Evolutionary conservation across 2,888 invertebrate species (phyloP).

Genomic region (Imbricaverruca yamaguchii): DNA sequence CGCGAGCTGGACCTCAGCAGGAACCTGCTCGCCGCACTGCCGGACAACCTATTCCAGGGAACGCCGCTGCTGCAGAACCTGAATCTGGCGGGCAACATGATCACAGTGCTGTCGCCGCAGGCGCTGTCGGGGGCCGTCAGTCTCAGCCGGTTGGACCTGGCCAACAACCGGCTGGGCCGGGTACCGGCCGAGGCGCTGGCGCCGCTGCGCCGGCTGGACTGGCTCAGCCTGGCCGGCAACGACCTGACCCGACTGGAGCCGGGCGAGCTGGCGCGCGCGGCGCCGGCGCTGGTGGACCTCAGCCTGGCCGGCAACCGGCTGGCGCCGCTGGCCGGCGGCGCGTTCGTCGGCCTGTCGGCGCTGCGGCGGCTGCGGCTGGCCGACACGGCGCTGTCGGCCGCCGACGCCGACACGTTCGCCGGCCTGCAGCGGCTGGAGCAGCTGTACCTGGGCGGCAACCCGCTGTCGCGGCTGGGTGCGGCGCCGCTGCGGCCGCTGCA

Average conservation of each 20-base stretch:
- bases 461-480: slow-evolving; percentile 60
- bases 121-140: slow-evolving; percentile 34
- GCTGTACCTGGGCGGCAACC: slow-evolving; percentile 70
- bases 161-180: slow-evolving; percentile 53
- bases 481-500: slow-evolving; percentile 77
- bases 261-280: slow-evolving; percentile 59
- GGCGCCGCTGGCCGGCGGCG: slow-evolving; percentile 58
- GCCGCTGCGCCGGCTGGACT: slow-evolving; percentile 54
- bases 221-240: slow-evolving; percentile 69
- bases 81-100: neutral
- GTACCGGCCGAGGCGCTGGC: slow-evolving; percentile 37
- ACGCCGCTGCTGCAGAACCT: neutral
- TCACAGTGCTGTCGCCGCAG: neutral
- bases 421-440: slow-evolving; percentile 67
- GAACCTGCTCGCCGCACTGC: slow-evolving; percentile 69
- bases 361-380: slow-evolving; percentile 66
- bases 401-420: slow-evolving; percentile 67
- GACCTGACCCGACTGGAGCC: slow-evolving; percentile 63
- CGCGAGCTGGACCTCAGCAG: slow-evolving; percentile 77
- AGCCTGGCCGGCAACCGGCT: slow-evolving; percentile 66
- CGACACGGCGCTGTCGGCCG: slow-evolving; percentile 68
- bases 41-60: slow-evolving; percentile 47
- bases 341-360: slow-evolving; percentile 64
- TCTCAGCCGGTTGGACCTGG: slow-evolving; percentile 35
- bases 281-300: slow-evolving; percentile 54